Evolutionary conservation across 2,797 vertebrate species (phyloP).

Genomic region (Semotilus atromaculatus): DNA sequence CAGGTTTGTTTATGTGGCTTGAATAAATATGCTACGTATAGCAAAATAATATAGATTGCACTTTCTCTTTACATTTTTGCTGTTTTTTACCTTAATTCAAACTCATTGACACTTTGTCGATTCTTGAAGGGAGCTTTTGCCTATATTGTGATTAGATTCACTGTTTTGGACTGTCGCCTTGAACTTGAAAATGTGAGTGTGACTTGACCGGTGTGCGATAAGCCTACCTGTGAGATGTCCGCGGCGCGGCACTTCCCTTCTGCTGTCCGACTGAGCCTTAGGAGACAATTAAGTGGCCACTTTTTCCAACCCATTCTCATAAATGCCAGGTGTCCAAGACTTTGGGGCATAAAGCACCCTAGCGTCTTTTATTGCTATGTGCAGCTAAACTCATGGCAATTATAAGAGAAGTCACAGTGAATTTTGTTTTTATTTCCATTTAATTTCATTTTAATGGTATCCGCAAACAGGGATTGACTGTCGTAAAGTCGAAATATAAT

Average conservation of each 20-base stretch:
- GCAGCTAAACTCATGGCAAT: not conserved
- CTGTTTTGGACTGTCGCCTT: too few relatives aligned
- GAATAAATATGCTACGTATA: not conserved
- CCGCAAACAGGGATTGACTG: not conserved
- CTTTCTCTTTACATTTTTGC: not conserved
- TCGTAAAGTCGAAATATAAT: not conserved
- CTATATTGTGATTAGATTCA: not conserved
- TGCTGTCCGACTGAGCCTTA: not conserved
- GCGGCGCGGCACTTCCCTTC: not conserved
- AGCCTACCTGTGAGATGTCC: too few relatives aligned
- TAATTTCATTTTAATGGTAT: not conserved
- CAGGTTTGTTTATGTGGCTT: not conserved
- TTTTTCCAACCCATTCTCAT: not conserved
- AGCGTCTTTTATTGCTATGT: not conserved
- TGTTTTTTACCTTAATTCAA: too few relatives aligned
- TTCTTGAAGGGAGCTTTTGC: not conserved
- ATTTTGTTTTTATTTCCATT: not conserved
- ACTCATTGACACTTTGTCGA: not conserved
- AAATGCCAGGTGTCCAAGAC: not conserved
- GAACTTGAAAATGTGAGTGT: not conserved
- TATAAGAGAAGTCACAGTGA: not conserved
- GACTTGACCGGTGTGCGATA: not conserved
- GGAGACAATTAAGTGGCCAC: not conserved
- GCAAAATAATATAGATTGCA: not conserved
- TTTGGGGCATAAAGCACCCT: too few relatives aligned